Conservation (phyloP, 2,113 vertebrate species). For the Gracilinanus agilis region DNA sequence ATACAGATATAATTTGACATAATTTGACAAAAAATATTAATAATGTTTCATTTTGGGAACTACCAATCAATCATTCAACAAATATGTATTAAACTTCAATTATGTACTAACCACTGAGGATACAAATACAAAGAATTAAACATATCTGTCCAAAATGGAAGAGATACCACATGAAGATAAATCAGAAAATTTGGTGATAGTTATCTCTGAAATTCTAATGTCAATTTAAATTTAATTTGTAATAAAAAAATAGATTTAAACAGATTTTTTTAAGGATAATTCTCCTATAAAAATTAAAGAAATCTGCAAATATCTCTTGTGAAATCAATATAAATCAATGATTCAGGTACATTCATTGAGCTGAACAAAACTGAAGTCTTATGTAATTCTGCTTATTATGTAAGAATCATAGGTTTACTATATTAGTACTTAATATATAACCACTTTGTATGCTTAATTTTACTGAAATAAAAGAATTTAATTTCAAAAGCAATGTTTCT, state of each 20-base stretch:
- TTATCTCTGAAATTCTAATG: neutral
- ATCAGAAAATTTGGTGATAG: neutral
- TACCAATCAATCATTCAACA: neutral
- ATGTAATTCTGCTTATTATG: neutral
- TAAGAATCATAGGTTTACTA: neutral
- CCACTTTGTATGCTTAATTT: neutral
- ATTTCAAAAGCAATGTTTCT: slow-evolving; percentile 31
- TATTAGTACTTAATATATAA: neutral
- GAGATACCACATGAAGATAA: neutral
- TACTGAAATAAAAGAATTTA: neutral
- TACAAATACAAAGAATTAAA: neutral
- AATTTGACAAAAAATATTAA: neutral
- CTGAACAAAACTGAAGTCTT: neutral
- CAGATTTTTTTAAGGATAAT: neutral
- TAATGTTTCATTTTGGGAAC: neutral
- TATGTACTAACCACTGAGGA: neutral
- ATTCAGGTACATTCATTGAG: neutral
- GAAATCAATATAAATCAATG: neutral
- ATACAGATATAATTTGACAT: neutral
- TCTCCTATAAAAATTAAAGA: neutral
- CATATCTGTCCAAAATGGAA: neutral
- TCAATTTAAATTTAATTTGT: neutral
- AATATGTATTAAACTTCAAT: neutral
- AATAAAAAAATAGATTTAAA: neutral
- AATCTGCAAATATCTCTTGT: neutral